These are phyloP conservation scores for Myxocyprinus asiaticus DNA, from an alignment of 2,113 vertebrate genomes.

Conservation along the genomic window DNA sequence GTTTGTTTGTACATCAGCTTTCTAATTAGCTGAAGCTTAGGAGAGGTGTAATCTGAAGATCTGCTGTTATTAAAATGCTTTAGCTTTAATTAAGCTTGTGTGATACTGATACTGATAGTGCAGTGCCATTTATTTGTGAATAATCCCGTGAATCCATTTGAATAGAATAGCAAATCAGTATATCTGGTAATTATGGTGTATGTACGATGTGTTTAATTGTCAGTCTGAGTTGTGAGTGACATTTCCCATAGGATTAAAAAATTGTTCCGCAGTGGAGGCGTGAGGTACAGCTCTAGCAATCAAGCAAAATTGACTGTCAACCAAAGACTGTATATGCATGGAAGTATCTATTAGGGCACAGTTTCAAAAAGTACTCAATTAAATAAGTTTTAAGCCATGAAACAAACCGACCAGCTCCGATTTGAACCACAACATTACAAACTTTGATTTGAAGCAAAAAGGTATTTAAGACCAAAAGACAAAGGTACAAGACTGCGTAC, in stretches of 20 bases:
- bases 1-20: conserved; percentile 24
- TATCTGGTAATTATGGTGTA: conserved; percentile 67
- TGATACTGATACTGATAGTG: conserved; percentile 64
- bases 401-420: too few species aligned
- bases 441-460: too few species aligned
- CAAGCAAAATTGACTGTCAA: conserved; percentile 8
- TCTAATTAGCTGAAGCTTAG: conserved; percentile 70
- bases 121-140: conserved; percentile 68
- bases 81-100: conserved; percentile 74
- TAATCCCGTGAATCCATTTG: conserved; percentile 67
- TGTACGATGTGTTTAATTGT: conserved; percentile 65
- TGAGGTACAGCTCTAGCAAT: neutral
- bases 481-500: too few species aligned
- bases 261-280: conserved; percentile 49
- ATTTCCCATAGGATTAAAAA: conserved; percentile 53
- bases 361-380: neutral
- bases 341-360: neutral
- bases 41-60: conserved; percentile 71
- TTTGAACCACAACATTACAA: too few species aligned
- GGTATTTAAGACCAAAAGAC: too few species aligned
- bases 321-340: neutral
- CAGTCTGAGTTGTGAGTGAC: conserved; percentile 52
- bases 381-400: neutral
- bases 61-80: conserved; percentile 70
- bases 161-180: conserved; percentile 67